Conservation (phyloP, 2,113 vertebrate genomes). For the Diphyllodes magnificus region DNA sequence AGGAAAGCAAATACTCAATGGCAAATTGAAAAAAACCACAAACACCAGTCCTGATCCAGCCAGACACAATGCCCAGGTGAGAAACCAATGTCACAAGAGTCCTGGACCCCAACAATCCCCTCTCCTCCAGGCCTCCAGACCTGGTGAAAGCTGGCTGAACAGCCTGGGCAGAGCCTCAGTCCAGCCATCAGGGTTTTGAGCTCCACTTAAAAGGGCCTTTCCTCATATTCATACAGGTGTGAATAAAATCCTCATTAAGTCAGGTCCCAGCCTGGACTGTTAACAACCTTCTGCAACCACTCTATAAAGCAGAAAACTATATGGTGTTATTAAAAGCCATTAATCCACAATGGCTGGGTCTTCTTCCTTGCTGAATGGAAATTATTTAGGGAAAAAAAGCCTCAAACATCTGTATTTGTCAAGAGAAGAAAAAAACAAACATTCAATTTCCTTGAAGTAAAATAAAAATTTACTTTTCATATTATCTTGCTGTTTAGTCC, state of each 20-base stretch:
- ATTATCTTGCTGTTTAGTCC: background rate
- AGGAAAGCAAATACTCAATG: background rate
- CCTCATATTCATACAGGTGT: background rate
- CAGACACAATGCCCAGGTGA: background rate
- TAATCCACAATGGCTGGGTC: background rate
- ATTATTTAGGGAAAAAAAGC: background rate
- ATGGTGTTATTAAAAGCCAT: background rate
- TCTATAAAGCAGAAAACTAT: background rate
- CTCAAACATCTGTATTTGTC: background rate
- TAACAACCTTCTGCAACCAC: background rate
- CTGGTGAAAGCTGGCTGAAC: background rate
- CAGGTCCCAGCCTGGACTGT: background rate
- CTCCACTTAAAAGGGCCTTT: background rate
- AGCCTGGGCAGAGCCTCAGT: background rate
- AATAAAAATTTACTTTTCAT: background rate
- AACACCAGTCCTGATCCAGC: background rate
- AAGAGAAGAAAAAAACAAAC: background rate
- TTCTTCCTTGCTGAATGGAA: background rate
- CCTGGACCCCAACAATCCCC: background rate
- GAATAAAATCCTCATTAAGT: background rate
- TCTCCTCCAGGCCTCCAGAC: background rate
- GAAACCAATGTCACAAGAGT: background rate
- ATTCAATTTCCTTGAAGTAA: background rate
- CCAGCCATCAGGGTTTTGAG: background rate
- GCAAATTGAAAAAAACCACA: background rate